A percentile compares a stretch with the other conserved stretches of the same genome.
phyloP scores from a whole-genome alignment of 2,797 vertebrate species.

The Gorsachius magnificus region DNA sequence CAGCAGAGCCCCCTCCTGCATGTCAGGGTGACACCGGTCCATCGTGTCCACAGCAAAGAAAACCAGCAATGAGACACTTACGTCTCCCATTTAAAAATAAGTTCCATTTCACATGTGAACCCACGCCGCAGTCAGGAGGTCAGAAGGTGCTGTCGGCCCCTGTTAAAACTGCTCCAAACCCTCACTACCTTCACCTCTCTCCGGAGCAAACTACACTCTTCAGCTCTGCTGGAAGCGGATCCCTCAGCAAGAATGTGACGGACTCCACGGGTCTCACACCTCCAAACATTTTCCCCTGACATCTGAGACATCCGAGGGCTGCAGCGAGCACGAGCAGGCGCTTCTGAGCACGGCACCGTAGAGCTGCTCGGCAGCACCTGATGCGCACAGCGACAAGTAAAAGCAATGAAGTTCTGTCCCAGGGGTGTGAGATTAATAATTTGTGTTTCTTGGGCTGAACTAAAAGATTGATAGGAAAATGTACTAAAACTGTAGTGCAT shows the following conservation, averaged over 20 bases:
- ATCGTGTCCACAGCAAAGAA: not conserved
- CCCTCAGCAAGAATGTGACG: not conserved
- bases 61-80: not conserved
- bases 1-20: not conserved
- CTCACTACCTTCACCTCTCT: not conserved
- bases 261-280: not conserved
- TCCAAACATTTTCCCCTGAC: not conserved
- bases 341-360: not conserved
- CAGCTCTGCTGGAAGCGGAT: not conserved
- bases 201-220: not conserved
- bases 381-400: rapidly evolving
- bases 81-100: not conserved
- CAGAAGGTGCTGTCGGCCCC: not conserved
- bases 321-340: not conserved
- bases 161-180: not conserved
- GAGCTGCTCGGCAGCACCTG: not conserved
- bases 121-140: not conserved
- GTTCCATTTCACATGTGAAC: not conserved
- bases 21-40: not conserved
- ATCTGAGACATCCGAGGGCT: not conserved
- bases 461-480: not conserved
- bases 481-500: not conserved
- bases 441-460: not conserved
- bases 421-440: not conserved
- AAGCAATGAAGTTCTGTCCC: not conserved